Evolutionary conservation across 1,140 invertebrate genomes (phyloP), one percentile per base, ranked within the genome.

Genomic region (Drosophila chauvacae): DNA sequence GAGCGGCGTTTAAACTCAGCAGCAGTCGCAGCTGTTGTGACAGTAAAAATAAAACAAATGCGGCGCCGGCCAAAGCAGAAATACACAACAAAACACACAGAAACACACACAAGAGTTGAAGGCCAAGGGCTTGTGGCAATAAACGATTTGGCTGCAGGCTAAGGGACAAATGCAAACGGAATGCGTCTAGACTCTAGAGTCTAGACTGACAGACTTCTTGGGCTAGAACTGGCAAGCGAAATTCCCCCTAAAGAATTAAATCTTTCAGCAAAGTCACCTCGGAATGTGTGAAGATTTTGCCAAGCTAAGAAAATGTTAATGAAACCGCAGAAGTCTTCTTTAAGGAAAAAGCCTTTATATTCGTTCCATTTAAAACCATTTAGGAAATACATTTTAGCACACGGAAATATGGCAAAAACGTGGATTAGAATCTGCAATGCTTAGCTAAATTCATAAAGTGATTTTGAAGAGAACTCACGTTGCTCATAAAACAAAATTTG

Each of bases 101-200:
- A 14, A 20, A 47, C 48, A 51, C 51, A 16, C 51, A 16, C 18
- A 26, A 35, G 41, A 41, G 48, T 33, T 45, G 69, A 77, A 77
- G 74, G 74, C 73, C 63, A 77, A 77, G 73, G 74, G 73, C 74
- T 75, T 30, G 70, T 39, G 45, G 20, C 53, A 42, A 50, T 44
- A 66, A 45, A 70, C 23, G 26, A 70, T 45, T 55, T 66, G 44
- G 23, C 23, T 57, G 65, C 42, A 20, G 33, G 14, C 51, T 16
- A 37, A 70, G 42, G 35, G 65, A 48, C 20, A 18, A 70, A 69
- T 71, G 65, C 53, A 61, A 37, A 20, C 48, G 23, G 44, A 64
- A 68, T 50, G 60, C 45, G 48, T 70, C 66, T 70, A 70, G 66
- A 68, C 62, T 65, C 23, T 28, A 41, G n/a, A 13, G 23, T 55